A percentile compares a stretch with the other conserved stretches of the same genome.
Conservation (phyloP, 1,140 invertebrate species). For the Dreissena polymorpha region DNA sequence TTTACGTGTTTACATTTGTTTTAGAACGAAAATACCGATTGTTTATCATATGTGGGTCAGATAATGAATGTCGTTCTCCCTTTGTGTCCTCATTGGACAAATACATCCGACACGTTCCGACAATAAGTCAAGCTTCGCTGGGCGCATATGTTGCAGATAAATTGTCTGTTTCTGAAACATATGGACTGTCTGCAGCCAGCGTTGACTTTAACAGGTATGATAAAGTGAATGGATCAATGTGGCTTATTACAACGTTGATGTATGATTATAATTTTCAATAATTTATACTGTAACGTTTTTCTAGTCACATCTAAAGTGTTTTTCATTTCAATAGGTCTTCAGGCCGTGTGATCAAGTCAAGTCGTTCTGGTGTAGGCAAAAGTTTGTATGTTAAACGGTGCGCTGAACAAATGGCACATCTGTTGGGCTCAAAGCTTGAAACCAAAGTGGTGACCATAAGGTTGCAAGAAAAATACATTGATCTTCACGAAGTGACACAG, state of each 20-base stretch:
- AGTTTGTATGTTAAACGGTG: constrained; percentile 58
- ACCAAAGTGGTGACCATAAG: constrained; percentile 49
- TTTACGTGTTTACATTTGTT: too few species aligned
- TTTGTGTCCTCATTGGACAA: constrained; percentile 68
- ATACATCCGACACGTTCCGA: constrained; percentile 50
- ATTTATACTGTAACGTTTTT: too few species aligned
- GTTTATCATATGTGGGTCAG: constrained; percentile 65
- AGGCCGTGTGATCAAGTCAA: constrained; percentile 66
- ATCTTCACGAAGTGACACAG: constrained; percentile 42
- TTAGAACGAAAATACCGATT: constrained; percentile 42
- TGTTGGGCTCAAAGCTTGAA: neutral
- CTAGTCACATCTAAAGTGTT: too few species aligned
- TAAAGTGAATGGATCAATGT: neutral
- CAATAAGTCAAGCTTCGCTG: too few species aligned
- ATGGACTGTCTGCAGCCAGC: constrained; percentile 12
- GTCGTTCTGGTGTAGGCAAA: constrained; percentile 69
- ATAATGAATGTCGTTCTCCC: constrained; percentile 65
- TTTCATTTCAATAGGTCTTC: constrained; percentile 44
- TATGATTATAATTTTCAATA: too few species aligned
- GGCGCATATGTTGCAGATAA: constrained; percentile 29
- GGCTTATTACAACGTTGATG: too few species aligned
- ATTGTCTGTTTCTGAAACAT: neutral
- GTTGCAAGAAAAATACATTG: constrained; percentile 57
- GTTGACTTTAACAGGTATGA: constrained; percentile 55
- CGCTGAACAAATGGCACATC: constrained; percentile 43